Evolutionary conservation across 2,797 vertebrate genomes (phyloP), one percentile per base, ranked within the genome.

Genomic region (Philypnodon macrostomus): DNA sequence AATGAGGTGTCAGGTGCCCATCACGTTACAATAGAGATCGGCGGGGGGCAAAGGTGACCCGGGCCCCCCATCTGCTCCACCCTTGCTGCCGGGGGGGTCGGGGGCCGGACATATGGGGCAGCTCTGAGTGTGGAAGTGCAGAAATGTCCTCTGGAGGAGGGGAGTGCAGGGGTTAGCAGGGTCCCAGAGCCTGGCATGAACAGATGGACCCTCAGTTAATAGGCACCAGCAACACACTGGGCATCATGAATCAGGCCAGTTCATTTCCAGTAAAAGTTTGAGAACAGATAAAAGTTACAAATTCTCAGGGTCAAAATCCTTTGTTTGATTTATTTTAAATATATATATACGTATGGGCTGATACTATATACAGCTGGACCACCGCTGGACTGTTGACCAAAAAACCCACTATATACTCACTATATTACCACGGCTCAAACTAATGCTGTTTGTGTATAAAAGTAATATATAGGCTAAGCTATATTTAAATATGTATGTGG

Each of bases 31-130:
- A 83, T 73, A 16, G 77, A 61, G 38, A 29, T 53, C 49, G 1
- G 63, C 14, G n/a, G 75, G 83, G 81, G 80, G 88, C 84, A 87
- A 63, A 75, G 86, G 87, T 89, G 85, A 88, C 77, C 74, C 71
- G 83, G 79, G 88, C 85, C 85, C 79, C 87, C 89, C 89, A 90
- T 90, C 88, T 90, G 89, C 77, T 68, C 70, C 64, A 29, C 52
- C 55, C 47, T 19, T 55, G 19, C 27, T 69, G 56, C 50, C 18
- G 54, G 58, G 5, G 5, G 49, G 10, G 21, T 39, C 14, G 42
- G 33, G 30, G 53, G 50, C 27, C 11, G 37, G 5, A 13, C 12
- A 9, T 24, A 7, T 38, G 10, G 12, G 19, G 4, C 37, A 7
- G 13, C 38, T 24, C n/a, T 1, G n/a, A 40, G 23, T 8, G 38